These are phyloP conservation scores for Helleia helle DNA, from an alignment of 2,888 invertebrate species.

Conservation along the genomic window DNA sequence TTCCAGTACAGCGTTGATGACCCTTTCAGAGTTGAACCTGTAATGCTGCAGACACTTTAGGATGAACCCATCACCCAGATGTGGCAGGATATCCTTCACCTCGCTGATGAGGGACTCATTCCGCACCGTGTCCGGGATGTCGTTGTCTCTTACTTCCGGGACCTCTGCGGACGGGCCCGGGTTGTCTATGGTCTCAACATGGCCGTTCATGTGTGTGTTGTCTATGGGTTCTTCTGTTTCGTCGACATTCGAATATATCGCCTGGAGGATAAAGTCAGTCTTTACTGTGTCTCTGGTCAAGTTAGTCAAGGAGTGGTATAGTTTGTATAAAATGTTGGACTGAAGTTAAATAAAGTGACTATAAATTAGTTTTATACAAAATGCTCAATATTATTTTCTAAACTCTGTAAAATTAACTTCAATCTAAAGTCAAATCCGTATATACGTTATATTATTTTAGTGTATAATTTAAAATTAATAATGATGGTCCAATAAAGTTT, in stretches of 20 bases:
- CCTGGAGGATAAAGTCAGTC: slow-evolving; percentile 69
- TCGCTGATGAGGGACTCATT: slow-evolving; percentile 72
- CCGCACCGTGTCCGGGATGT: slow-evolving; percentile 56
- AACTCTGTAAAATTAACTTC: too few relatives aligned
- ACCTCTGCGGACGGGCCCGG: slow-evolving; percentile 25
- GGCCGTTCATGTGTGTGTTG: slow-evolving; percentile 33
- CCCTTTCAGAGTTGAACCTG: slow-evolving; percentile 81
- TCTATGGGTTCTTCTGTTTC: slow-evolving; percentile 35
- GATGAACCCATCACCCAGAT: slow-evolving; percentile 84
- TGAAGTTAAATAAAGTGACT: too few relatives aligned
- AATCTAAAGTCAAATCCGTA: too few relatives aligned
- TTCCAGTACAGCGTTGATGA: slow-evolving; percentile 89
- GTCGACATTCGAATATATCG: slow-evolving; percentile 60
- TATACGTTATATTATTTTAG: too few relatives aligned
- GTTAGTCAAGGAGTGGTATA: slow-evolving; percentile 22
- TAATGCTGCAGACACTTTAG: slow-evolving; percentile 85
- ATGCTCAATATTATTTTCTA: too few relatives aligned
- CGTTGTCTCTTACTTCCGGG: slow-evolving; percentile 35
- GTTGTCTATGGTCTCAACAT: slow-evolving; percentile 29
- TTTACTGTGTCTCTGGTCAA: slow-evolving; percentile 69
- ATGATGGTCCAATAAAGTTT: too few relatives aligned
- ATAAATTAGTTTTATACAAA: too few relatives aligned
- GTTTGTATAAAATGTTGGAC: too few relatives aligned
- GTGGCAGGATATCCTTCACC: slow-evolving; percentile 85
- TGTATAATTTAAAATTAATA: too few relatives aligned